Percentiles rank a stretch among this genome's conserved stretches.
phyloP scores from a whole-genome alignment of 2,797 vertebrate genomes.

The Schizopygopsis pylzovi region DNA sequence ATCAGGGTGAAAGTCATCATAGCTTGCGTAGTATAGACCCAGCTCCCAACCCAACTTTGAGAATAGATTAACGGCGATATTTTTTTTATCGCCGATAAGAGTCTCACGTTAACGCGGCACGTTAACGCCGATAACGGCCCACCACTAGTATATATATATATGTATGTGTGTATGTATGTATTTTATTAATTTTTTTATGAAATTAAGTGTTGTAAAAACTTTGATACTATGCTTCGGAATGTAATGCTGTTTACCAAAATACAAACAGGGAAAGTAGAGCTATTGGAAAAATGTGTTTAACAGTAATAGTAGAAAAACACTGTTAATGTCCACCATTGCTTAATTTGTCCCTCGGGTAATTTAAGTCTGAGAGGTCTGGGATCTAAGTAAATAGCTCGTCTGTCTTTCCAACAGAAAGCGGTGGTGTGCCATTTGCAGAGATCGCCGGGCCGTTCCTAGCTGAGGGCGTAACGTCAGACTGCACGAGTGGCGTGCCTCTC shows the following conservation, averaged over 20 bases:
- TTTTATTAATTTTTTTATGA: too few relatives aligned
- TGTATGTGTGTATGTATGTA: too few relatives aligned
- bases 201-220: background rate
- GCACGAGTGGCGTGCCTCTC: constrained; percentile 72
- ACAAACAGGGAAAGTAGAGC: background rate
- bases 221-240: background rate
- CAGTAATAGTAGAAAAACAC: background rate
- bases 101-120: too few relatives aligned
- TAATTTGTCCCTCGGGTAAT: background rate
- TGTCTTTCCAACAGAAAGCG: constrained; percentile 73
- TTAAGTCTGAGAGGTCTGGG: background rate
- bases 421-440: constrained; percentile 83
- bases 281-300: background rate
- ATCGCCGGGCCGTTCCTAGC: constrained; percentile 90
- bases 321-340: background rate
- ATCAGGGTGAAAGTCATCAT: too few relatives aligned
- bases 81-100: too few relatives aligned
- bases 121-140: too few relatives aligned
- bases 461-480: constrained; percentile 83
- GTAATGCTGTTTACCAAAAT: background rate
- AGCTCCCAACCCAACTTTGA: too few relatives aligned
- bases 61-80: too few relatives aligned
- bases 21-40: too few relatives aligned
- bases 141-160: too few relatives aligned
- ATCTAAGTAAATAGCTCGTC: background rate